These are phyloP conservation scores for Uromys caudimaculatus DNA, from an alignment of 2,797 vertebrate species.

Conservation along the genomic window DNA sequence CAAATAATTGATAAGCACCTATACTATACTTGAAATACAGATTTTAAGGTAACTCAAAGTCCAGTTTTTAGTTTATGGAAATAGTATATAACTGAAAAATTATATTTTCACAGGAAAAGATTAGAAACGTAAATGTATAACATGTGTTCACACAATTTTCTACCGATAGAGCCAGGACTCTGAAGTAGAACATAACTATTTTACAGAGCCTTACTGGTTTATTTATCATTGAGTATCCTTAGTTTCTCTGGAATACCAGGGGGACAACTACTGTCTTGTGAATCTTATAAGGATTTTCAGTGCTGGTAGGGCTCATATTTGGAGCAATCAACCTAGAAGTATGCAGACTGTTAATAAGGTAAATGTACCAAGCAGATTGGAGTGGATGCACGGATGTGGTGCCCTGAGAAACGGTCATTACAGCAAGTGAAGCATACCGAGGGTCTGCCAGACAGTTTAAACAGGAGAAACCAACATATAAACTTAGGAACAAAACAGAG, in stretches of 20 bases:
- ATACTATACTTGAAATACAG: background rate
- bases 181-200: background rate
- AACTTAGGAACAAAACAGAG: background rate
- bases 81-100: background rate
- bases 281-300: background rate
- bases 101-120: background rate
- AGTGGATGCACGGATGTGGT: background rate
- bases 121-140: background rate
- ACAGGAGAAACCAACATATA: background rate
- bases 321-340: background rate
- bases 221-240: background rate
- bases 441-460: background rate
- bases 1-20: background rate
- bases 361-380: background rate
- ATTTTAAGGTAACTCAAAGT: background rate
- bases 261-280: background rate
- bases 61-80: background rate
- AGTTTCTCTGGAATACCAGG: background rate
- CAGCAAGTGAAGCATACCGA: background rate
- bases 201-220: background rate
- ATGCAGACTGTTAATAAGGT: background rate
- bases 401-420: background rate
- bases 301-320: background rate
- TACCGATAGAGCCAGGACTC: background rate
- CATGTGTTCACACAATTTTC: background rate